Conservation (phyloP, 1,140 invertebrate species). For the Cherax destructor region DNA sequence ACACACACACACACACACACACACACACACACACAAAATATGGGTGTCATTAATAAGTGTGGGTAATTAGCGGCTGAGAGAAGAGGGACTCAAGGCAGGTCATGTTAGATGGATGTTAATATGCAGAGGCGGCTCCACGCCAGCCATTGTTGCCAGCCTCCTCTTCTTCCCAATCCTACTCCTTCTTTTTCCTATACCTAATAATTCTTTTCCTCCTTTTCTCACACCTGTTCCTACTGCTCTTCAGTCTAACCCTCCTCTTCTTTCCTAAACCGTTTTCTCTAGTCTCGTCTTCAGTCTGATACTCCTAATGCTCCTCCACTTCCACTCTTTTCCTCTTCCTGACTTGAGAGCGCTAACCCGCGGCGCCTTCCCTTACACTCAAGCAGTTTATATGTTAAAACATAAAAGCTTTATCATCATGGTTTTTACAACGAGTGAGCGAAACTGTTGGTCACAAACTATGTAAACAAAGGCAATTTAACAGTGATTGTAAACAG, state of each 20-base stretch:
- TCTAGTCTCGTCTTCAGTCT: not conserved
- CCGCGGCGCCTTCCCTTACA: not conserved
- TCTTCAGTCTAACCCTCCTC: too few relatives aligned
- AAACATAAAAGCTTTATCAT: not conserved
- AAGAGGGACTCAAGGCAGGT: not conserved
- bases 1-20: too few relatives aligned
- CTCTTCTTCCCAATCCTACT: not conserved
- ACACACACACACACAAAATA: not conserved
- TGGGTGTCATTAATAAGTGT: conserved; percentile 5
- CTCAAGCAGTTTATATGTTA: not conserved
- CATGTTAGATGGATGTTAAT: not conserved
- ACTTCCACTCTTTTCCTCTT: not conserved
- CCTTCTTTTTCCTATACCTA: too few relatives aligned
- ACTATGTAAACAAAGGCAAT: too few relatives aligned
- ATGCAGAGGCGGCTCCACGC: not conserved
- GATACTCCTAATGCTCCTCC: not conserved
- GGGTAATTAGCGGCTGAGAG: conserved; percentile 1
- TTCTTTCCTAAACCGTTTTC: too few relatives aligned
- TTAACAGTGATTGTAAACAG: too few relatives aligned
- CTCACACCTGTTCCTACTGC: too few relatives aligned
- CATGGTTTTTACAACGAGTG: too few relatives aligned
- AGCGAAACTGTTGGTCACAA: too few relatives aligned
- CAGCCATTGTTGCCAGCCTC: not conserved
- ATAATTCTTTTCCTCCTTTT: too few relatives aligned
- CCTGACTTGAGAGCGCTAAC: not conserved